Evolutionary conservation across 1,140 invertebrate species (phyloP), one percentile per base, ranked within the genome.

Genomic region (Ctenoplectra terminalis): DNA sequence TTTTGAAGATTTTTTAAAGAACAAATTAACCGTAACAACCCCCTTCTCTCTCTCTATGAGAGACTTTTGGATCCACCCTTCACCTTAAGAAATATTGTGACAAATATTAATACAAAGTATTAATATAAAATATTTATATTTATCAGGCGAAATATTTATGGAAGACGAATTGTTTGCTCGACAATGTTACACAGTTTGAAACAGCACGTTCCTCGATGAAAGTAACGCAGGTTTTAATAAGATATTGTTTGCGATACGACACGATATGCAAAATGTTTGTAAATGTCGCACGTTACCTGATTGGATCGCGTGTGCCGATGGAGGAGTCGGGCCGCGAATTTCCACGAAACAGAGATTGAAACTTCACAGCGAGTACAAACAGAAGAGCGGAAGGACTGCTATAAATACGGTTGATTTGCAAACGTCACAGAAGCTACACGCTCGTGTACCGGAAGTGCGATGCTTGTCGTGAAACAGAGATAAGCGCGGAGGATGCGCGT

Each of bases 381-480:
- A 48, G 70, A 43, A 46, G 26, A 80, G 58, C 58, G 26, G 67
- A 48, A 63, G 71, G 58, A 71, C 46, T 63, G 69, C 77, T 80
- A 80, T 80, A 80, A 80, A 80, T 80, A 80, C 77, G 58, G 58
- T 50, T 52, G 77, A 73, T 73, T 80, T 34, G 46, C 77, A 9
- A 73, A 52, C 77, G 77, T 80, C 77, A 80, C 17, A 29, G 23
- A 43, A 63, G 29, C 37, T 52, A 48, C 31, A 50, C 48, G 26
- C 56, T 73, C 56, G 46, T 72, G 46, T 40, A 13, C 56, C 56
- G 77, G 77, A 80, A 63, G 20, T 23, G 23, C 37, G 77, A 61
- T 43, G 34, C 58, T 79, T 40, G 58, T 71, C 58, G 63, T 52
- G 70, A n/a, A 73, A 63, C 70, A 8, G 56, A 63, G 69, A 73